These are phyloP conservation scores for Cheilosia vernalis DNA, from an alignment of 2,888 invertebrate species.

Conservation along the genomic window DNA sequence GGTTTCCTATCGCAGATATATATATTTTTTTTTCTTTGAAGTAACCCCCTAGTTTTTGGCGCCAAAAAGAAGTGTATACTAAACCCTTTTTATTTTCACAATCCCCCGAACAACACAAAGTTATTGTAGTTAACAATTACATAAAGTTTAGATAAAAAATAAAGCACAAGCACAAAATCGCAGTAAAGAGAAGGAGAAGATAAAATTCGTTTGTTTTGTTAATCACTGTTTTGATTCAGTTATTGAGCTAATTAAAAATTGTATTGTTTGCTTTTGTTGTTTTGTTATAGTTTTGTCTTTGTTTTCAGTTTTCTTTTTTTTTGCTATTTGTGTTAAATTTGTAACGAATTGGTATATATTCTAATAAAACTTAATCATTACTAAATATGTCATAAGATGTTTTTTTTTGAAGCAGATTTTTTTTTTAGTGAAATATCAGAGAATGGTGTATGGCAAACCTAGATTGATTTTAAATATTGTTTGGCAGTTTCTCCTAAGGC, in stretches of 20 bases:
- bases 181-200: background rate
- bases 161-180: conserved; percentile 3
- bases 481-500: too few species aligned
- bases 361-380: conserved; percentile 28
- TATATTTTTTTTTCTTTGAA: too few species aligned
- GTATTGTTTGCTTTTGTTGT: conserved; percentile 43
- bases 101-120: conserved; percentile 7
- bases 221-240: conserved; percentile 30
- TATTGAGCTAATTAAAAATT: conserved; percentile 30
- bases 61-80: too few species aligned
- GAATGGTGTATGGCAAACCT: too few species aligned
- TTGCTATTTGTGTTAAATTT: conserved; percentile 45
- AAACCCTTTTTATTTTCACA: background rate
- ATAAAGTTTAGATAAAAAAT: conserved; percentile 6
- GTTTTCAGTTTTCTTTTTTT: conserved; percentile 9
- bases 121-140: conserved; percentile 9
- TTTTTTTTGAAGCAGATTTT: conserved; percentile 3
- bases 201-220: conserved; percentile 36
- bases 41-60: too few species aligned
- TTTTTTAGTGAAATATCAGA: background rate
- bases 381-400: conserved; percentile 19
- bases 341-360: conserved; percentile 19
- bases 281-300: conserved; percentile 40
- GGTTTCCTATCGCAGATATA: too few species aligned
- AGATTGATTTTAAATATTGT: too few species aligned